Conservation (phyloP, 2,888 invertebrate species). For the Cephus nigrinus region DNA sequence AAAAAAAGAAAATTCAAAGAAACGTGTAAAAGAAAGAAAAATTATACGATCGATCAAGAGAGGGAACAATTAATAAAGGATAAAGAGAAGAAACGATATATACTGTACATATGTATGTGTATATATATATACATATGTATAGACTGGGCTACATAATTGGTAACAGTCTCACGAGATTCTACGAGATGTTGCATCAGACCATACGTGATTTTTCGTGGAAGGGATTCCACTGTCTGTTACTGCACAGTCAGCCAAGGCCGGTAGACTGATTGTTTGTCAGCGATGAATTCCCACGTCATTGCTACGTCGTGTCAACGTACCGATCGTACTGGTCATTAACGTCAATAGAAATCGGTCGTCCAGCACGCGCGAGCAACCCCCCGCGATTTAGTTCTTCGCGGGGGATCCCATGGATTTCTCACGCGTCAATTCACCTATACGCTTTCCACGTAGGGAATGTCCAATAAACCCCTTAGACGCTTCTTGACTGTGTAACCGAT, state of each 20-base stretch:
- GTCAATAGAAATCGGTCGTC: not conserved
- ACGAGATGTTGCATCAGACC: constrained; percentile 19
- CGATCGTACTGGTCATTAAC: not conserved
- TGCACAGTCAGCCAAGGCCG: not conserved
- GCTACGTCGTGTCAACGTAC: not conserved
- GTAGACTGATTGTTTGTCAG: not conserved
- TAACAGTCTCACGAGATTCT: constrained; percentile 19
- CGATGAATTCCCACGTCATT: not conserved
- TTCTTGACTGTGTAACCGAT: not conserved
- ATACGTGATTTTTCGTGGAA: constrained; percentile 6
- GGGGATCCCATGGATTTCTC: not conserved
- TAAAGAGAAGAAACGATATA: not conserved
- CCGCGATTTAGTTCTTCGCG: not conserved
- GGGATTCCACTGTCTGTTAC: not conserved
- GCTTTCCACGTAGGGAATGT: not conserved
- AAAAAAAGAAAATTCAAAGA: not conserved
- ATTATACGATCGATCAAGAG: not conserved
- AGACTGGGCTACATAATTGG: not conserved
- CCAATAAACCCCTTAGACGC: not conserved
- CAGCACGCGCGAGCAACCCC: not conserved
- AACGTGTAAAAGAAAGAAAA: not conserved
- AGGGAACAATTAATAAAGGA: not conserved
- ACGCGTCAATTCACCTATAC: not conserved
- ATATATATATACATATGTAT: no score
- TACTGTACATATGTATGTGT: not conserved